phyloP scores from a whole-genome alignment of 1,140 invertebrate genomes.

The Zaprionus nigranus region DNA sequence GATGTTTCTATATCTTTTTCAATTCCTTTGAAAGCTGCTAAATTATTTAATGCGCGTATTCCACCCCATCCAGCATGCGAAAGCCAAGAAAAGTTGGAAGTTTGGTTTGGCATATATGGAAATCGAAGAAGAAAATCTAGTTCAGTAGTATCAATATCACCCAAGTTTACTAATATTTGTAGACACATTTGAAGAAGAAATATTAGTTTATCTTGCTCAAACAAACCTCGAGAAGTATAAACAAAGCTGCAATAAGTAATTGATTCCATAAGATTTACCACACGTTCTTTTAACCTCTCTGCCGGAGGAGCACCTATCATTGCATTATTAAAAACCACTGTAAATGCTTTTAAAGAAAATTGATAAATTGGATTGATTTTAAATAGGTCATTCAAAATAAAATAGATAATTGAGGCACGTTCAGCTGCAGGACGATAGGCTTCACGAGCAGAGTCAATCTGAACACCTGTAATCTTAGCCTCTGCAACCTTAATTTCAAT shows the following conservation, averaged over 20 bases:
- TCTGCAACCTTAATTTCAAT: conserved; percentile 94
- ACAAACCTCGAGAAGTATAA: conserved; percentile 95
- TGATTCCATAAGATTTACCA: conserved; percentile 92
- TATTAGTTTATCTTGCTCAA: conserved; percentile 96
- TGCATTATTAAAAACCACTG: conserved; percentile 95
- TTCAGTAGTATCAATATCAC: conserved; percentile 90
- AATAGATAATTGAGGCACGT: conserved; percentile 95
- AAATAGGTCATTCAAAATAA: conserved; percentile 96
- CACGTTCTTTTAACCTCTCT: conserved; percentile 89
- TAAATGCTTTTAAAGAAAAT: conserved; percentile 98
- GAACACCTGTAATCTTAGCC: conserved; percentile 92
- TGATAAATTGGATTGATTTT: conserved; percentile 98
- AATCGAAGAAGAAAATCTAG: conserved; percentile 95
- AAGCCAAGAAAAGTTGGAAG: conserved; percentile 93
- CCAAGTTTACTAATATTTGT: conserved; percentile 88
- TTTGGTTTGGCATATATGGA: conserved; percentile 88
- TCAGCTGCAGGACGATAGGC: conserved; percentile 94
- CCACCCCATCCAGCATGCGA: conserved; percentile 94
- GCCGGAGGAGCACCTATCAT: conserved; percentile 89
- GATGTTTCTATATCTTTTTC: conserved; percentile 97
- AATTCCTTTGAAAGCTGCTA: conserved; percentile 93
- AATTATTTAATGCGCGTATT: conserved; percentile 90
- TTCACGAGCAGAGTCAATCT: conserved; percentile 96
- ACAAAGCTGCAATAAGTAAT: conserved; percentile 94
- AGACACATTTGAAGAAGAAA: conserved; percentile 95